Base-by-base conservation (phyloP, 2,113 vertebrate genomes). In the Platysternon megacephalum region DNA sequence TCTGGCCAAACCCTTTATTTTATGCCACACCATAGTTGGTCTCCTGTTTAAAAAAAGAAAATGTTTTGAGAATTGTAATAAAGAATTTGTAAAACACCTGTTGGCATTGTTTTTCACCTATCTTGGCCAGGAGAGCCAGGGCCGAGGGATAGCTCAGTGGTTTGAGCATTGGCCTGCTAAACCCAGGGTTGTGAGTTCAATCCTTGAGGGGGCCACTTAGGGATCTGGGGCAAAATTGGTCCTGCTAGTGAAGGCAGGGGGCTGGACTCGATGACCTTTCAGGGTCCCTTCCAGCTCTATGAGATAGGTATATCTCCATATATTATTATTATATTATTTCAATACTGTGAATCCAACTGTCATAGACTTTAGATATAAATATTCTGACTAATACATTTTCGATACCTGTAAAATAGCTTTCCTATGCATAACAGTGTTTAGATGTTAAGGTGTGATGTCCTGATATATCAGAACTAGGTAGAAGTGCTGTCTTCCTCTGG, bases 401-500 rank as follows among this genome's bases (percentile, higher is more conserved):
- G 86, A 56, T 82, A 46, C 39, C 88, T 89, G 48, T 80, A 55
- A 93, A 92, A 85, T 72, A 96, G 39, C 74, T 94, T 51, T 80
- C 11, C 79, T 84, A 7, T 81, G 44, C 83, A 88, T 93, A 65
- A 91, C 89, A 87, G 83, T 2, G 86, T 93, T 87, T 3, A 6
- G 81, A 96, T 52, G 90, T 87, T 87, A 95, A 82, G 80, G 72
- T 85, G 92, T 84, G 88, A 91, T 96, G 92, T 95, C 85, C 94
- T 74, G 74, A 84, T 74, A 44, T 86, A 96, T 94, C 88, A 85
- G 93, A 92, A 84, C 78, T 80, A 83, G 81, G 84, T 82, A 0
- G 1, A 85, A 84, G 86, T 80, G 80, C 86, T 95, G 86, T 82
- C 90, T 95, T 93, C 39, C 85, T 83, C 79, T 89, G 89, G 96